Evolutionary conservation across 2,113 vertebrate species (phyloP).

Genomic region (Myanophis thanlyinensis): DNA sequence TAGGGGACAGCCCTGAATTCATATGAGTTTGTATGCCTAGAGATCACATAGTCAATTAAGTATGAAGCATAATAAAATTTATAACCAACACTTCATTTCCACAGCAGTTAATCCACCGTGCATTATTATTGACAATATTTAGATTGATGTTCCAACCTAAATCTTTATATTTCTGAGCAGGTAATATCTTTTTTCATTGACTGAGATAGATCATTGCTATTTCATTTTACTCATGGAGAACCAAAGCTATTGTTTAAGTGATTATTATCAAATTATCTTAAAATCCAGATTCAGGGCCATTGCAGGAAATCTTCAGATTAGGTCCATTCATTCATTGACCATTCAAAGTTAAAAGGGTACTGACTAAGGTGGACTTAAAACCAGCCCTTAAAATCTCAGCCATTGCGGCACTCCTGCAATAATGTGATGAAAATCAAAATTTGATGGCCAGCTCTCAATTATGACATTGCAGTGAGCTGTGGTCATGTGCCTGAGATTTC

Average conservation of each 20-base stretch:
- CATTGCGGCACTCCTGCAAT: not conserved
- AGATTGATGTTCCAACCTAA: not conserved
- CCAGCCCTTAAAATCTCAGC: not conserved
- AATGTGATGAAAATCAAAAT: not conserved
- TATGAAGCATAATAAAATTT: not conserved
- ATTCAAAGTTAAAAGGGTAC: not conserved
- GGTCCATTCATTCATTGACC: not conserved
- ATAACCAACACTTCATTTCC: not conserved
- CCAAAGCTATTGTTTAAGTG: not conserved
- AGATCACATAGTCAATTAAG: not conserved
- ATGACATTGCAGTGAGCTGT: not conserved
- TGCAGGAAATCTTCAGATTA: not conserved
- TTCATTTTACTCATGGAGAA: not conserved
- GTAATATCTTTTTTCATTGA: not conserved
- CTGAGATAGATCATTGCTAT: not conserved
- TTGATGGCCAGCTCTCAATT: not conserved
- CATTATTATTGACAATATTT: slow-evolving; percentile 11
- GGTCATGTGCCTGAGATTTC: not conserved
- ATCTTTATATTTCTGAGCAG: not conserved
- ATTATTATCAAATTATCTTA: not conserved
- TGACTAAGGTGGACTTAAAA: not conserved
- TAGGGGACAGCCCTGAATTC: not conserved
- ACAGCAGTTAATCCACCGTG: not conserved
- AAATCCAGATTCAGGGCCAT: not conserved
- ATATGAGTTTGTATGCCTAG: not conserved